phyloP scores from a whole-genome alignment of 1,140 invertebrate genomes.

The Drosophila ficusphila region DNA sequence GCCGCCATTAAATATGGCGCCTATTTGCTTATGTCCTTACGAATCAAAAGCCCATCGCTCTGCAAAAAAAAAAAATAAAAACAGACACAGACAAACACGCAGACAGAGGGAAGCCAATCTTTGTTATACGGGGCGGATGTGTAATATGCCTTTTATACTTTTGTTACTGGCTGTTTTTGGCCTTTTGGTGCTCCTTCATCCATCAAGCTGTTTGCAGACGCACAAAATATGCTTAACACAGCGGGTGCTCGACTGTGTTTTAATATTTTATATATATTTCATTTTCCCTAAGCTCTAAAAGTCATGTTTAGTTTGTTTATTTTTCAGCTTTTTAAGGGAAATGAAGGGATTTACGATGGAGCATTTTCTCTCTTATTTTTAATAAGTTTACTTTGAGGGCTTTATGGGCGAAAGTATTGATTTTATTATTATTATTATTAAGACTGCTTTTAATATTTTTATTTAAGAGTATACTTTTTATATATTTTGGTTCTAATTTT shows the following conservation, averaged over 20 bases:
- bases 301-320: conserved; percentile 4
- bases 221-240: conserved; percentile 12
- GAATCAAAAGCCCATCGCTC: neutral
- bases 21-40: conserved; percentile 37
- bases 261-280: conserved; percentile 14
- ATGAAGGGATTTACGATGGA: neutral
- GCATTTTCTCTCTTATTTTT: neutral
- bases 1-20: conserved; percentile 51
- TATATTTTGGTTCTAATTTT: too few relatives aligned
- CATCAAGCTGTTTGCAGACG: conserved; percentile 27
- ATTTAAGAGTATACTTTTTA: neutral
- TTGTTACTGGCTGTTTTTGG: conserved; percentile 12
- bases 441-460: too few relatives aligned
- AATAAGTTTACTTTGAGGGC: neutral
- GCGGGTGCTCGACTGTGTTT: conserved; percentile 4
- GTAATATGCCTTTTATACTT: conserved; percentile 39
- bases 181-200: conserved; percentile 23
- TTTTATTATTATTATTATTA: too few relatives aligned
- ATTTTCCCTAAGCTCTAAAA: conserved; percentile 9
- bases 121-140: conserved; percentile 26
- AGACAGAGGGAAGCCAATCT: conserved; percentile 6
- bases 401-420: neutral
- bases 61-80: conserved; percentile 2
- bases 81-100: neutral
- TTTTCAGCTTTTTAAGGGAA: neutral